phyloP scores from a whole-genome alignment of 1,140 invertebrate genomes.

The Lineus longissimus region DNA sequence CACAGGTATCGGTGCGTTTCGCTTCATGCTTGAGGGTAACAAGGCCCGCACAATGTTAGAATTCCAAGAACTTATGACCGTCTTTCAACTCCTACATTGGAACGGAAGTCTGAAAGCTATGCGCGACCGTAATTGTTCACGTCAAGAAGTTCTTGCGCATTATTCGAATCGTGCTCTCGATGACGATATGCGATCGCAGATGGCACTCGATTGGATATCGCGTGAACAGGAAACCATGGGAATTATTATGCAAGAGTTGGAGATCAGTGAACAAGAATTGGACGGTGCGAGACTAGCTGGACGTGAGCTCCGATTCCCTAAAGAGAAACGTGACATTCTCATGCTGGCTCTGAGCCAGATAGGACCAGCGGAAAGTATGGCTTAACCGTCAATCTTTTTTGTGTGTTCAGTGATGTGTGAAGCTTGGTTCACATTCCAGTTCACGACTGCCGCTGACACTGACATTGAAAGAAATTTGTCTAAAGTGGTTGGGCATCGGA shows the following conservation, averaged over 20 bases:
- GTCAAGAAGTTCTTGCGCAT: slow-evolving; percentile 90
- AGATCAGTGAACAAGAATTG: slow-evolving; percentile 79
- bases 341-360: slow-evolving; percentile 67
- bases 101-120: slow-evolving; percentile 85
- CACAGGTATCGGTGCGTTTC: slow-evolving; percentile 86
- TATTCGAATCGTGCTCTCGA: slow-evolving; percentile 83
- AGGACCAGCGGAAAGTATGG: slow-evolving; percentile 42
- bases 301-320: slow-evolving; percentile 85
- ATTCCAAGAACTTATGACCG: slow-evolving; percentile 95
- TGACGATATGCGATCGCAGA: slow-evolving; percentile 92
- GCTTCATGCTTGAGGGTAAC: slow-evolving; percentile 91
- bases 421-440: too few relatives aligned
- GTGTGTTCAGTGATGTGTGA: too few relatives aligned
- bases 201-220: slow-evolving; percentile 94
- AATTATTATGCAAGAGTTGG: slow-evolving; percentile 74
- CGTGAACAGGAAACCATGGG: slow-evolving; percentile 76
- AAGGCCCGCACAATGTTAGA: slow-evolving; percentile 91
- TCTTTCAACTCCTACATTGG: slow-evolving; percentile 93
- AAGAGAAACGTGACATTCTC: slow-evolving; percentile 92
- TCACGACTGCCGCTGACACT: too few relatives aligned
- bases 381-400: slow-evolving; percentile 20
- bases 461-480: too few relatives aligned
- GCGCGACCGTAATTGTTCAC: slow-evolving; percentile 88
- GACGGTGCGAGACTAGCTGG: slow-evolving; percentile 85
- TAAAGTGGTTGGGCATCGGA: too few relatives aligned